Percentiles rank a stretch among this genome's conserved stretches.
These are phyloP conservation scores for Allobates femoralis DNA, from an alignment of 2,797 vertebrate genomes.

Conservation along the genomic window DNA sequence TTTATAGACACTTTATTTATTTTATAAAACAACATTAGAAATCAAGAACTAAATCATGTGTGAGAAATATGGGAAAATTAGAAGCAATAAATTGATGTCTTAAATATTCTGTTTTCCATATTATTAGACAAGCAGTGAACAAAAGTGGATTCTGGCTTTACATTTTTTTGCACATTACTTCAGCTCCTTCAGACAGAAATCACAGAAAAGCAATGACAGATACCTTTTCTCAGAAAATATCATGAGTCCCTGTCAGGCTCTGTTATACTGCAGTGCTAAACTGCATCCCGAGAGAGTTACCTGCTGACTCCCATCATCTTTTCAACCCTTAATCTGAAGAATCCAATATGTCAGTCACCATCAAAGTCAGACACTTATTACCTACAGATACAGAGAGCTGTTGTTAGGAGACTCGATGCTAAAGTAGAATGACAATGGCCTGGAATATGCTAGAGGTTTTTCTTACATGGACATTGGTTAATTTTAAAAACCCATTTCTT, in stretches of 20 bases:
- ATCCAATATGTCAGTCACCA: constrained; percentile 61
- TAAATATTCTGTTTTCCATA: neutral
- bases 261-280: constrained; percentile 60
- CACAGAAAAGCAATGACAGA: constrained; percentile 46
- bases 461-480: neutral
- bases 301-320: constrained; percentile 62
- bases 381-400: constrained; percentile 41
- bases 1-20: neutral
- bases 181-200: constrained; percentile 49
- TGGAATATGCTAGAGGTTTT: neutral
- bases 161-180: constrained; percentile 30
- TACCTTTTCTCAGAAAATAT: constrained; percentile 57
- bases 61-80: neutral
- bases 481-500: neutral
- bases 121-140: constrained; percentile 21
- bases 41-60: neutral
- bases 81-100: neutral
- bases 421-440: constrained; percentile 28
- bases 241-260: constrained; percentile 55
- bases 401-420: constrained; percentile 22
- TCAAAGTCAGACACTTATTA: constrained; percentile 59
- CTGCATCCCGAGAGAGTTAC: constrained; percentile 58
- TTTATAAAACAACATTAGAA: neutral
- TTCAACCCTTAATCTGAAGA: constrained; percentile 59
- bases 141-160: constrained; percentile 27